These are phyloP conservation scores for Polydrusus tereticollis DNA, from an alignment of 2,888 invertebrate species.

Conservation along the genomic window DNA sequence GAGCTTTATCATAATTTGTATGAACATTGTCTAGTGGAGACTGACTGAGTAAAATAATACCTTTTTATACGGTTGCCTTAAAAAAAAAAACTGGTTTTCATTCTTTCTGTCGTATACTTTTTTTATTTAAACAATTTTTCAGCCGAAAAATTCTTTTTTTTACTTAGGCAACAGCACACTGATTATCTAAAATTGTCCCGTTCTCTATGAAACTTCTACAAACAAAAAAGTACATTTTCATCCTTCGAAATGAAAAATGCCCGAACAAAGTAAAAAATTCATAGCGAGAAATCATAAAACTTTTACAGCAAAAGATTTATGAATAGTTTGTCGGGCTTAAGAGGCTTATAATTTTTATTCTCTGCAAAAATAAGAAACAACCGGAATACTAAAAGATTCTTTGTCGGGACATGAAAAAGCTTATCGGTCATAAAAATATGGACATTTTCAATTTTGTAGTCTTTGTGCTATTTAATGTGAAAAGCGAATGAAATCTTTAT, in stretches of 20 bases:
- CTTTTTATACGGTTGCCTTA: not conserved
- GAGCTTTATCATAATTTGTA: not conserved
- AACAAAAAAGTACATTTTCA: not conserved
- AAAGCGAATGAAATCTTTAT: too few species aligned
- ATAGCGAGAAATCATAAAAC: conserved; percentile 3
- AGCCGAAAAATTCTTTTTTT: too few species aligned
- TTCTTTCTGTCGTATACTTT: not conserved
- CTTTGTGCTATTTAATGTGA: not conserved
- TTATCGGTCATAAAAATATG: not conserved
- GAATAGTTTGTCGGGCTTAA: conserved; percentile 1
- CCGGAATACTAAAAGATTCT: not conserved
- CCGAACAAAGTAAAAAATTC: not conserved
- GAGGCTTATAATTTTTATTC: not conserved
- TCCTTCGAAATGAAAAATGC: not conserved
- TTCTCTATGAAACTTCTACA: too few species aligned
- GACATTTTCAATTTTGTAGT: not conserved
- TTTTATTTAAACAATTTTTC: too few species aligned
- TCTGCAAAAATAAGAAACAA: not conserved
- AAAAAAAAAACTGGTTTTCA: not conserved
- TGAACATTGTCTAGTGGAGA: not conserved
- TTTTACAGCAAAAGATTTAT: not conserved
- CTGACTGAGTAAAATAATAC: not conserved
- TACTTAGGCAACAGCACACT: too few species aligned
- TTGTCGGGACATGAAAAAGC: not conserved
- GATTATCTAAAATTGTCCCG: not conserved